These are phyloP conservation scores for Pseudococcus viburni DNA, from an alignment of 2,888 invertebrate genomes.

Conservation along the genomic window DNA sequence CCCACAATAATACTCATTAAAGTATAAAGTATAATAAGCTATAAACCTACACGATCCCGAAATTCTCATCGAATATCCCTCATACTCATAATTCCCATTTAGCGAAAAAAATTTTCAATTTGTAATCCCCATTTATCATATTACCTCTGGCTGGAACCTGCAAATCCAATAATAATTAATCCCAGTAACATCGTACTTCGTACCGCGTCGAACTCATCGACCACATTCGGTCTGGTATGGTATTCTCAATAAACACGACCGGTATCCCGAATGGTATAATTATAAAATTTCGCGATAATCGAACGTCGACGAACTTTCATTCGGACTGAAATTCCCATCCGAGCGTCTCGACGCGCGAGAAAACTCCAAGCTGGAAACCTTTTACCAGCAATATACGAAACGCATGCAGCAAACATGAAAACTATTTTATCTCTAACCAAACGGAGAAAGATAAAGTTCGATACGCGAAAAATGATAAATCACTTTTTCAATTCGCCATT, in stretches of 20 bases:
- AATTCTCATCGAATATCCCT: too few relatives aligned
- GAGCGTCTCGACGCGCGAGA: background rate
- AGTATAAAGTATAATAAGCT: too few relatives aligned
- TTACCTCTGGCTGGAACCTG: background rate
- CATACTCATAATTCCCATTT: too few relatives aligned
- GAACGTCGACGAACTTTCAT: constrained; percentile 18
- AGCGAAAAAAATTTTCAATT: background rate
- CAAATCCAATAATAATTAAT: background rate
- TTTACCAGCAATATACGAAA: constrained; percentile 12
- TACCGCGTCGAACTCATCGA: background rate
- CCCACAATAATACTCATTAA: too few relatives aligned
- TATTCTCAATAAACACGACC: background rate
- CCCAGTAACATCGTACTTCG: background rate
- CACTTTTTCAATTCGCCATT: constrained; percentile 44
- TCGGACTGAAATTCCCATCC: background rate
- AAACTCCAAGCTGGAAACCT: background rate
- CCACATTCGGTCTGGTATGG: background rate
- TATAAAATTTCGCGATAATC: constrained; percentile 33
- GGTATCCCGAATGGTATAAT: background rate
- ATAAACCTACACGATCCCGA: too few relatives aligned
- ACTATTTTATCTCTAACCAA: constrained; percentile 37
- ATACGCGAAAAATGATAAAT: constrained; percentile 39
- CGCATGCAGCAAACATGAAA: background rate
- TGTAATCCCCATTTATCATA: background rate
- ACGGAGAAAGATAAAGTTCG: constrained; percentile 14